phyloP scores from a whole-genome alignment of 2,888 invertebrate genomes.

The Pilophorus perplexus region DNA sequence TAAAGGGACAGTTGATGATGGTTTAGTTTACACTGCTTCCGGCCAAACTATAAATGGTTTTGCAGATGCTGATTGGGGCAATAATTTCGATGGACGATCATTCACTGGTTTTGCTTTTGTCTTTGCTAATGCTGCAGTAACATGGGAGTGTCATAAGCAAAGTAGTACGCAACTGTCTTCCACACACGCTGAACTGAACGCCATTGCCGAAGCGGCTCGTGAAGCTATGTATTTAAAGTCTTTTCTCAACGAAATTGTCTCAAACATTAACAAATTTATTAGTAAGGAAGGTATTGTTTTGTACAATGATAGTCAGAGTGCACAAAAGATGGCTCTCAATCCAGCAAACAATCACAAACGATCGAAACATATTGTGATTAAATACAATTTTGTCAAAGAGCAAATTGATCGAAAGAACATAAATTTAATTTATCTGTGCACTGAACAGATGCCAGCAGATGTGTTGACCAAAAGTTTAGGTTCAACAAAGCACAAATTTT shows the following conservation, averaged over 20 bases:
- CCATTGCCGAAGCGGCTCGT: background rate
- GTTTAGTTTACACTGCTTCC: background rate
- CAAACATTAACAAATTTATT: background rate
- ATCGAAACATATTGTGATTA: background rate
- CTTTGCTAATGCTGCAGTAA: background rate
- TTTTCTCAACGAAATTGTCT: background rate
- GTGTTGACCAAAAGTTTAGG: background rate
- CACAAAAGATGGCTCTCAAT: too few species aligned
- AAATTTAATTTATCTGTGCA: background rate
- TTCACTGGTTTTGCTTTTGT: background rate
- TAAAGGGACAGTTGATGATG: background rate
- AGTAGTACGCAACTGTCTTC: constrained; percentile 23
- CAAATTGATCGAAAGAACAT: background rate
- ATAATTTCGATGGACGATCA: background rate
- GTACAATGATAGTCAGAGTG: background rate
- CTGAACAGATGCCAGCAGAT: background rate
- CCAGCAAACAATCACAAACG: background rate
- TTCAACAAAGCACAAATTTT: background rate
- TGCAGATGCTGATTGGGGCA: background rate
- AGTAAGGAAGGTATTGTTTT: background rate
- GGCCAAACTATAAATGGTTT: background rate
- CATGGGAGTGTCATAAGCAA: constrained; percentile 5
- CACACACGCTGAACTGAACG: constrained; percentile 20
- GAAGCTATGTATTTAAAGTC: background rate
- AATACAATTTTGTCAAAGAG: background rate